Conservation (phyloP, 37 sponge, comb jelly and placozoan genomes). For the Ianthella basta region DNA sequence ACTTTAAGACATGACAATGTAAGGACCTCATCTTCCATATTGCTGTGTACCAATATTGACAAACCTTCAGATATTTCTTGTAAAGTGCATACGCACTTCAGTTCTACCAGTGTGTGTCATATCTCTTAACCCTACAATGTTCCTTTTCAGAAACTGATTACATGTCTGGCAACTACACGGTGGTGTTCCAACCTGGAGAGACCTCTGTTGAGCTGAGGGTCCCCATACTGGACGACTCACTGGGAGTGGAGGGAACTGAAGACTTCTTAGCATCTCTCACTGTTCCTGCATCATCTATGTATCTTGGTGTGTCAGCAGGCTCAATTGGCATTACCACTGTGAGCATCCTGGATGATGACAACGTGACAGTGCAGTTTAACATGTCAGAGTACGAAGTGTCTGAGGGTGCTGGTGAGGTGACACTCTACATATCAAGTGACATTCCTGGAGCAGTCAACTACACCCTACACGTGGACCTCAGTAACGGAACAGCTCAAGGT, state of each 20-base stretch:
- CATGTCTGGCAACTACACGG: not conserved
- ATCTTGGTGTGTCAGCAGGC: not conserved
- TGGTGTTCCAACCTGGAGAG: not conserved
- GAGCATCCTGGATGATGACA: conserved; percentile 3
- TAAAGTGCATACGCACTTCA: no score
- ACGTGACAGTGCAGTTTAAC: not conserved
- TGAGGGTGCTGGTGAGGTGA: not conserved
- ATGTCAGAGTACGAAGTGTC: not conserved
- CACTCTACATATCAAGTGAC: not conserved
- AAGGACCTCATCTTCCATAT: no score
- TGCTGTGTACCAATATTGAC: no score
- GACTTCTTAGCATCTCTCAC: conserved; percentile 6
- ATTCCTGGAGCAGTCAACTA: not conserved
- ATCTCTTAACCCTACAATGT: no score
- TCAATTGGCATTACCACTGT: not conserved
- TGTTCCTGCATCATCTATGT: not conserved
- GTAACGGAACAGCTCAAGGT: conserved; percentile 11
- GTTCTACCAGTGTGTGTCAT: no score
- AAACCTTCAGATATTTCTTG: no score
- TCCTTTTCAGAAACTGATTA: not conserved
- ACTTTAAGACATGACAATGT: no score
- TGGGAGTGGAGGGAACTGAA: not conserved
- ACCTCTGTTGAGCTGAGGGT: not conserved
- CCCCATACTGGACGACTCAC: not conserved
- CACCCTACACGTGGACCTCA: not conserved